Evolutionary conservation across 2,113 vertebrate genomes (phyloP).

Genomic region (Ceyx cyanopectus): DNA sequence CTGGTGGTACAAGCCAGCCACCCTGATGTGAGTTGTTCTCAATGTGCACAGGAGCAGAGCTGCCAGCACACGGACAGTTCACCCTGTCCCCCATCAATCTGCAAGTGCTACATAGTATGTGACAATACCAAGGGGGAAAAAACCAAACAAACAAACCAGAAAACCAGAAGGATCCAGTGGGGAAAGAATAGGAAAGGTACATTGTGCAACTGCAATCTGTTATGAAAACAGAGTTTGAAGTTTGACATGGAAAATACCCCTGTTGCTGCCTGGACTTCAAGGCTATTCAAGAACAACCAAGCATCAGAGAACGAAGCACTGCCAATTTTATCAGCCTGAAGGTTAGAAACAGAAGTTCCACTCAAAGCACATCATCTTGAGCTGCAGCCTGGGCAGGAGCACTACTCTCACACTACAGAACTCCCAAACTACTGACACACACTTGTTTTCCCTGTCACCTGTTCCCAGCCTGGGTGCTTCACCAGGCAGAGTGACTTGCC

Average conservation of each 20-base stretch:
- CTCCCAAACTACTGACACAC: neutral
- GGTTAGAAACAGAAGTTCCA: neutral
- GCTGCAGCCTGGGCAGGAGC: neutral
- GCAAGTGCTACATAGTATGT: neutral
- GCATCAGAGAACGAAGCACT: neutral
- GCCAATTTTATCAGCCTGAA: neutral
- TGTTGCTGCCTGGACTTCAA: neutral
- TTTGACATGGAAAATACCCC: neutral
- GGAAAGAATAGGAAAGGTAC: neutral
- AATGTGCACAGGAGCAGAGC: neutral
- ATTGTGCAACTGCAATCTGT: neutral
- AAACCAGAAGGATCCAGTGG: neutral
- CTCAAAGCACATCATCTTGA: rapidly evolving
- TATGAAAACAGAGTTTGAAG: neutral
- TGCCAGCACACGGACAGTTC: neutral
- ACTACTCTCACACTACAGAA: neutral
- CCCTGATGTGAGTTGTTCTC: neutral
- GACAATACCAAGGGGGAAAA: neutral
- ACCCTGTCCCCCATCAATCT: neutral
- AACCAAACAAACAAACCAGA: neutral
- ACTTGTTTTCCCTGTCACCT: neutral
- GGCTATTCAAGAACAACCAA: neutral
- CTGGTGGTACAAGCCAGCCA: neutral
- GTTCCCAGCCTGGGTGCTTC: neutral
- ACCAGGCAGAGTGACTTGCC: neutral